A percentile compares a stretch with the other conserved stretches of the same genome.
phyloP scores from a whole-genome alignment of 2,797 vertebrate genomes.

The Gobio occitaniae region DNA sequence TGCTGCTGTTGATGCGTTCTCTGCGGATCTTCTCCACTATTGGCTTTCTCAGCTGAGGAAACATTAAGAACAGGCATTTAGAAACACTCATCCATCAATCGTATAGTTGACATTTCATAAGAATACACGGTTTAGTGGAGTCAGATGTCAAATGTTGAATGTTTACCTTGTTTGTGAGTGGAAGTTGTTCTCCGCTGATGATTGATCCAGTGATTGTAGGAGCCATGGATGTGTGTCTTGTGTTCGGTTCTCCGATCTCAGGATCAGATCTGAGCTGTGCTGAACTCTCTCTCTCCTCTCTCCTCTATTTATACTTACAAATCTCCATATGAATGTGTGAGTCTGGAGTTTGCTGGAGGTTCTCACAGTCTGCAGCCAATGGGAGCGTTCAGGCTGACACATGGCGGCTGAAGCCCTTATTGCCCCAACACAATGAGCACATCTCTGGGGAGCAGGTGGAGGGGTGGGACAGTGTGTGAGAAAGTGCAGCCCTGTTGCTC shows the following conservation, averaged over 20 bases:
- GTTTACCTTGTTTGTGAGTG: conserved; percentile 79
- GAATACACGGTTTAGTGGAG: too few relatives aligned
- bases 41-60: conserved; percentile 83
- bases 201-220: conserved; percentile 75
- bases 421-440: conserved; percentile 28
- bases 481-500: conserved; percentile 56
- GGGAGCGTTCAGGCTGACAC: conserved; percentile 74
- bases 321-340: conserved; percentile 88
- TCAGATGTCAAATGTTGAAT: not conserved
- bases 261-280: conserved; percentile 69
- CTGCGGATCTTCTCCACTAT: conserved; percentile 87
- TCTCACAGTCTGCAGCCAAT: conserved; percentile 95
- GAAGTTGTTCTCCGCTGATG: conserved; percentile 70
- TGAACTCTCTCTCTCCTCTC: conserved; percentile 56
- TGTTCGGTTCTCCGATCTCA: conserved; percentile 57
- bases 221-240: conserved; percentile 75
- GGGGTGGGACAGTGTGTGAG: conserved; percentile 60
- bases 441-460: conserved; percentile 76
- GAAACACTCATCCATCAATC: not conserved
- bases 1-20: conserved; percentile 82
- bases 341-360: conserved; percentile 83
- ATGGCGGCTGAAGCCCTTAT: conserved; percentile 81
- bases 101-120: not conserved
- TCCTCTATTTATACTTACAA: conserved; percentile 85
- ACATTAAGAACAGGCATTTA: conserved; percentile 30